Conservation (phyloP, 37 sponge, comb jelly and placozoan genomes). For the Chondrosia reniformis region DNA sequence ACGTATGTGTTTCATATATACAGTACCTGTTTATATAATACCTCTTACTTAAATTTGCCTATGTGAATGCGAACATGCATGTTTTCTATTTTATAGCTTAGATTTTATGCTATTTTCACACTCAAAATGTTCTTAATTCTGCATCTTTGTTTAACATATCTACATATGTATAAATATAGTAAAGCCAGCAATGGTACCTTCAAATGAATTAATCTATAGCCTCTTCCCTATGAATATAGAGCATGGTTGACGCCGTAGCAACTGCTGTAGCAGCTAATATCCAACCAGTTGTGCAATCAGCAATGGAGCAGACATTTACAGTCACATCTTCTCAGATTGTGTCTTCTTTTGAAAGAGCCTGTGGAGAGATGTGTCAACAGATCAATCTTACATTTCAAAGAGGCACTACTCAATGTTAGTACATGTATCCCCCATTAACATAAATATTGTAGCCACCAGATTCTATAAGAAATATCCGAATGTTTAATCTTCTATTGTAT, state of each 20-base stretch:
- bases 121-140: no score
- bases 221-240: slow-evolving; percentile 11
- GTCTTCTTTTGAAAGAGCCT: slow-evolving; percentile 59
- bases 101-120: no score
- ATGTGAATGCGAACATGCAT: no score
- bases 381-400: slow-evolving; percentile 59
- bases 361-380: slow-evolving; percentile 75
- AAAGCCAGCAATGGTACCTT: background rate
- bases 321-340: slow-evolving; percentile 23
- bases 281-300: slow-evolving; percentile 19
- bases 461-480: background rate
- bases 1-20: no score
- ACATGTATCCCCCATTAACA: no score
- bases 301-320: slow-evolving; percentile 41
- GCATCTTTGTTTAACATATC: no score
- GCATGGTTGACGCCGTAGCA: slow-evolving; percentile 38
- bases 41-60: no score
- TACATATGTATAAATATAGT: background rate
- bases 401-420: slow-evolving; percentile 75
- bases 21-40: no score
- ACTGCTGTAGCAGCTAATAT: slow-evolving; percentile 25
- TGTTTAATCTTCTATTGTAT: background rate
- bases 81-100: no score
- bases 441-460: no score
- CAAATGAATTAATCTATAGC: background rate